These are phyloP conservation scores for Crambe crambe DNA, from an alignment of 37 sponge, comb jelly and placozoan genomes.

Conservation along the genomic window DNA sequence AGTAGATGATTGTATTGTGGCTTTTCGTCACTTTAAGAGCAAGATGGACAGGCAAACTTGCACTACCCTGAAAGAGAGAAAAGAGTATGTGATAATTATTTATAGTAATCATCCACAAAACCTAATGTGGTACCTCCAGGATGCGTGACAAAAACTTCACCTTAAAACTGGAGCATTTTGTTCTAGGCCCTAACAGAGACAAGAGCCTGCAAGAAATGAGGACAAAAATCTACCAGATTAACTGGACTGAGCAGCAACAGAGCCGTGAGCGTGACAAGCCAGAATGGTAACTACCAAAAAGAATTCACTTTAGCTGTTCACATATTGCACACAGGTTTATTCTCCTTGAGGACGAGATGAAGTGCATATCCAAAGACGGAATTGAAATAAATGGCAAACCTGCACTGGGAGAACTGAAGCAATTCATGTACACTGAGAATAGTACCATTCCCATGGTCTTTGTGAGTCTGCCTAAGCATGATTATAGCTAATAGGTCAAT, in stretches of 20 bases:
- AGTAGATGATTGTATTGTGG: conserved; percentile 11
- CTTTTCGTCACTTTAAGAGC: conserved; percentile 28
- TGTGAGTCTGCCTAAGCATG: neutral
- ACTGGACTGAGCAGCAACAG: conserved; percentile 11
- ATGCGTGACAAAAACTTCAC: neutral
- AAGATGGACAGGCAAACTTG: conserved; percentile 3
- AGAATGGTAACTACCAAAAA: conserved; percentile 18
- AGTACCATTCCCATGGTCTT: conserved; percentile 6
- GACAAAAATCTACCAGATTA: neutral
- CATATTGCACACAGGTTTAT: conserved; percentile 1
- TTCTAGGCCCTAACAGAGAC: neutral
- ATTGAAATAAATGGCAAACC: neutral
- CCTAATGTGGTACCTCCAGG: neutral
- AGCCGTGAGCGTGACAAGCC: conserved; percentile 19
- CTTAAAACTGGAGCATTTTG: conserved; percentile 21
- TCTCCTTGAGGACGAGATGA: conserved; percentile 16
- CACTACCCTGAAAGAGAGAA: conserved; percentile 8
- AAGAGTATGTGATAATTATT: conserved; percentile 13
- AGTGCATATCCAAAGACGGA: neutral
- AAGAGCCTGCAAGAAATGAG: conserved; percentile 38
- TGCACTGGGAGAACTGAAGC: conserved; percentile 14
- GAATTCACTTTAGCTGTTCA: neutral
- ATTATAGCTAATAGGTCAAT: neutral
- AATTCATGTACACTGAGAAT: conserved; percentile 15
- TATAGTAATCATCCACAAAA: neutral